Conservation (phyloP, 2,797 vertebrate genomes). For the Sciaenops ocellatus region DNA sequence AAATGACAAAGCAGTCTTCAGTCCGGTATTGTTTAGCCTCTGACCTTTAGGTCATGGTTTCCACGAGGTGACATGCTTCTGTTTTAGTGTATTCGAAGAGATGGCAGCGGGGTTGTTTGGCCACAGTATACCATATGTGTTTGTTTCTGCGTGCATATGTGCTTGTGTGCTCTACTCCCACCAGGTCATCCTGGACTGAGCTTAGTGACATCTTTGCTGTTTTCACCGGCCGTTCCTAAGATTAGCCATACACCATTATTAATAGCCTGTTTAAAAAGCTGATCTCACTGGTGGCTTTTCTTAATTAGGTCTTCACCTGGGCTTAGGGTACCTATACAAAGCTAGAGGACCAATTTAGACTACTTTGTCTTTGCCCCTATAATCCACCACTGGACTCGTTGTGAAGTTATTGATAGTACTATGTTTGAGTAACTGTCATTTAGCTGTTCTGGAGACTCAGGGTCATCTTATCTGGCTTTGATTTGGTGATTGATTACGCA, state of each 20-base stretch:
- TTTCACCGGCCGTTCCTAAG: conserved; percentile 56
- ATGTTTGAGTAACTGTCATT: conserved; percentile 15
- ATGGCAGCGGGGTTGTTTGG: not conserved
- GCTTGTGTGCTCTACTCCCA: conserved; percentile 28
- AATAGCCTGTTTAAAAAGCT: conserved; percentile 76
- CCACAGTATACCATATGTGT: conserved; percentile 19
- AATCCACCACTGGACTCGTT: conserved; percentile 52
- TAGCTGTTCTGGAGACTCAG: not conserved
- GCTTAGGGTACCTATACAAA: conserved; percentile 49
- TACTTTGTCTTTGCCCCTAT: conserved; percentile 27
- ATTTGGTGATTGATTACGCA: conserved; percentile 43
- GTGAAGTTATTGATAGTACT: conserved; percentile 37
- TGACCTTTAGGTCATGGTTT: conserved; percentile 41
- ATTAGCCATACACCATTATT: conserved; percentile 66
- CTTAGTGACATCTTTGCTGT: conserved; percentile 61
- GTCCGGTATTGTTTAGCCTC: not conserved
- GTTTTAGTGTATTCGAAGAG: conserved; percentile 37
- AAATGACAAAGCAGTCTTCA: not conserved
- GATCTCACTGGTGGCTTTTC: conserved; percentile 64
- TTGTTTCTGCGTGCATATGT: conserved; percentile 21
- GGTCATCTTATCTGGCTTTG: conserved; percentile 22
- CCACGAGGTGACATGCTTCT: conserved; percentile 30
- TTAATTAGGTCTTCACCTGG: conserved; percentile 44
- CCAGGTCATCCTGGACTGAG: conserved; percentile 54
- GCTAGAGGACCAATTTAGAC: conserved; percentile 57